Percentiles rank a stretch among this genome's conserved stretches.
These are phyloP conservation scores for Leptopterna dolabrata DNA, from an alignment of 2,888 invertebrate species.

Conservation along the genomic window DNA sequence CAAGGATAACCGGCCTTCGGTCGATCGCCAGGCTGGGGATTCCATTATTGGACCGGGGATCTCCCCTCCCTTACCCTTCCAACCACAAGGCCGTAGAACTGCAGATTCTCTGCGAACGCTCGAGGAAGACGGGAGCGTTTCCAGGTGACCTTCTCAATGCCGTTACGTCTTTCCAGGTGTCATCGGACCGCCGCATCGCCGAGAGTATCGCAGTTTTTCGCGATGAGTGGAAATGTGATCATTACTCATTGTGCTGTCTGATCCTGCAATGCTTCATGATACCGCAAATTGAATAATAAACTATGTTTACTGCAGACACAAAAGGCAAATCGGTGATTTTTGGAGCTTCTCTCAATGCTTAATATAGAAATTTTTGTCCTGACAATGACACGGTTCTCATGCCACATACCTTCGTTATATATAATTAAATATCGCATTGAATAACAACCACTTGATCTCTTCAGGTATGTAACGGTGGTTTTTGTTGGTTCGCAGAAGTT, in stretches of 20 bases:
- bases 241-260: background rate
- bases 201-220: background rate
- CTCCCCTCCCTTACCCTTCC: background rate
- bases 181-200: background rate
- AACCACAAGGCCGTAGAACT: background rate
- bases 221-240: background rate
- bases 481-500: too few relatives aligned
- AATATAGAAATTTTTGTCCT: too few relatives aligned
- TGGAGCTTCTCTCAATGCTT: too few relatives aligned
- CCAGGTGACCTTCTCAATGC: conserved; percentile 23
- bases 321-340: too few relatives aligned
- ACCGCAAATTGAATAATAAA: too few relatives aligned
- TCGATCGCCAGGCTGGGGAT: background rate
- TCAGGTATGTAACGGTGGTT: too few relatives aligned
- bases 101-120: background rate
- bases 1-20: background rate
- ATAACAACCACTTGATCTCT: too few relatives aligned
- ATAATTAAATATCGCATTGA: too few relatives aligned
- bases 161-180: conserved; percentile 17
- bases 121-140: conserved; percentile 21
- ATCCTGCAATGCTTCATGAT: too few relatives aligned
- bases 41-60: background rate
- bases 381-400: too few relatives aligned
- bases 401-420: too few relatives aligned
- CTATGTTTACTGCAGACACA: too few relatives aligned